These are phyloP conservation scores for Kradibia gibbosae DNA, from an alignment of 1,140 invertebrate species.

Conservation along the genomic window DNA sequence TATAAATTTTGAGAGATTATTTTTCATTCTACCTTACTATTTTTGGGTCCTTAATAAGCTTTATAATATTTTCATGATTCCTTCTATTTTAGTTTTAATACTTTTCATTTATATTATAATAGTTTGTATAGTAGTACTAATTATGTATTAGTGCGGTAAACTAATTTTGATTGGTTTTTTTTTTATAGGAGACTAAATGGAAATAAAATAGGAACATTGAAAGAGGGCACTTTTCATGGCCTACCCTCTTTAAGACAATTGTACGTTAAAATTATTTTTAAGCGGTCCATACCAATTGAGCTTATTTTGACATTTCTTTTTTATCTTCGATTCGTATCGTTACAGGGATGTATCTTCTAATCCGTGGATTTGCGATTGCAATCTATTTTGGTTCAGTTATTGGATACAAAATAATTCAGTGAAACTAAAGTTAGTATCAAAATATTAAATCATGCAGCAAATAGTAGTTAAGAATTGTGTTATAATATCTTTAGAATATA, in stretches of 20 bases:
- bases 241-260: constrained; percentile 67
- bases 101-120: too few species aligned
- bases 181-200: constrained; percentile 66
- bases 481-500: too few species aligned
- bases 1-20: too few species aligned
- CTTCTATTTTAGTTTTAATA: too few species aligned
- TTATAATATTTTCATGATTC: too few species aligned
- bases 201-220: constrained; percentile 64
- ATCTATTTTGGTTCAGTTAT: constrained; percentile 84
- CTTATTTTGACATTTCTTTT: background rate
- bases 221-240: constrained; percentile 68
- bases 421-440: constrained; percentile 75
- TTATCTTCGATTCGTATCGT: constrained; percentile 43
- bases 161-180: background rate
- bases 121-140: too few species aligned
- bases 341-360: constrained; percentile 84
- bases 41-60: constrained; percentile 54
- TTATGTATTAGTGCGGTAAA: constrained; percentile 3
- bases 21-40: too few species aligned
- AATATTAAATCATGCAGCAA: background rate
- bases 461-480: too few species aligned
- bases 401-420: constrained; percentile 80
- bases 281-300: background rate
- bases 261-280: constrained; percentile 62
- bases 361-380: constrained; percentile 87